Conservation (phyloP, 2,113 vertebrate species). For the Esox niger region DNA sequence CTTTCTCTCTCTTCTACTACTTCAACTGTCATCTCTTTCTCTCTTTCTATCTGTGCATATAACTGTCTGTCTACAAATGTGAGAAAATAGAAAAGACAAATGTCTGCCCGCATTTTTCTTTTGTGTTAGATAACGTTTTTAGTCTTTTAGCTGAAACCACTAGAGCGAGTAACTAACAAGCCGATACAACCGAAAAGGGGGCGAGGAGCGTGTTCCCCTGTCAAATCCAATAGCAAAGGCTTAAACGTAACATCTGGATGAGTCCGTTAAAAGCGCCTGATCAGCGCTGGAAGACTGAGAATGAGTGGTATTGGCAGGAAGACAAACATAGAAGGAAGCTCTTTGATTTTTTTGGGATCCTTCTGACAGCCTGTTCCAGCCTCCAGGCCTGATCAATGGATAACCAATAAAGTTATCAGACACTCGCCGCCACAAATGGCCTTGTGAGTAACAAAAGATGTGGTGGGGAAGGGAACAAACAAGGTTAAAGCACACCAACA, state of each 20-base stretch:
- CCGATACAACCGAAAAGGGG: conserved; percentile 5
- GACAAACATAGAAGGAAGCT: conserved; percentile 47
- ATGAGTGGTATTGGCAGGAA: conserved; percentile 47
- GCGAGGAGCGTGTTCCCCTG: conserved; percentile 20
- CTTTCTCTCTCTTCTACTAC: not conserved
- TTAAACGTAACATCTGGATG: conserved; percentile 48
- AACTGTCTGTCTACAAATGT: not conserved
- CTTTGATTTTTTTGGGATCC: conserved; percentile 53
- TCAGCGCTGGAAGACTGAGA: conserved; percentile 51
- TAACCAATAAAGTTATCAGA: conserved; percentile 60
- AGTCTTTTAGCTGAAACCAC: not conserved
- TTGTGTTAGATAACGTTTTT: not conserved
- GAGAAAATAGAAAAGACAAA: not conserved
- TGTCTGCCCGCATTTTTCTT: not conserved
- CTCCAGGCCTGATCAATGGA: conserved; percentile 64
- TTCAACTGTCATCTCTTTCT: not conserved
- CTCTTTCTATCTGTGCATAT: not conserved
- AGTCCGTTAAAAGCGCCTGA: conserved; percentile 52
- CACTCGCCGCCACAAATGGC: conserved; percentile 26
- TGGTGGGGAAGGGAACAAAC: conserved; percentile 24
- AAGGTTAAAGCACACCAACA: conserved; percentile 38
- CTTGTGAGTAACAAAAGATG: conserved; percentile 55
- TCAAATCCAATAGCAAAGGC: conserved; percentile 40
- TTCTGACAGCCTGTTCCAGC: conserved; percentile 55
- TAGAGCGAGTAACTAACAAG: not conserved